Evolutionary conservation across 2,888 invertebrate genomes (phyloP), one percentile per base, ranked within the genome.

Genomic region (Boloria selene): DNA sequence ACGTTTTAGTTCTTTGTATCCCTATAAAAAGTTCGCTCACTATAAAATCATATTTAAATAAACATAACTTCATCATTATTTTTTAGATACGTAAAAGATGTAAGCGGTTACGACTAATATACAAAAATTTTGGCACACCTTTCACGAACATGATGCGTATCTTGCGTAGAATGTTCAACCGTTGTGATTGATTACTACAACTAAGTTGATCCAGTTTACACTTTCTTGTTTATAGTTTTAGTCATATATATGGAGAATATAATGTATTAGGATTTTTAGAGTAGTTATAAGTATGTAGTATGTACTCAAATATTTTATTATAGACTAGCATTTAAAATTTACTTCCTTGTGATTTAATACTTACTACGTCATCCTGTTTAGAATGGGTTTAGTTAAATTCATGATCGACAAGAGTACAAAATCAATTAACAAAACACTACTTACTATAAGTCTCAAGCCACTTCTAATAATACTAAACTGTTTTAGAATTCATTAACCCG

Each of bases 401-500:
- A 38, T 38, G 31, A 10, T 38, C 7, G 31, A 50, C 18, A 18
- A 50, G 49, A 13, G 49, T 55, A 44, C 13, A 17, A 44, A 38
- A 55, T 44, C 18, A 54, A 54, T 54, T 54, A 38, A 54, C 38
- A 13, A 38, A 38, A 17, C 53, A 10, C 31, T 5, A 16, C 10
- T 16, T 5, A 16, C 10, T 38, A 38, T 13, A 16, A 17, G 16
- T 17, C 53, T 38, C 53, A 17, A 54, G 16, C 38, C 38, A 38
- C 38, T 54, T 3, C 52, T 53, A 38, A 4, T 53, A 38, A 31
- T 26, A 54, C 13, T 54, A 38, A 54, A 13, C 53, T 54, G 13
- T 38, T 38, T 38, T 54, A 54, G 53, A 54, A 54, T 54, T 16
- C 38, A 54, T 38, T 54, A 38, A 10, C 13, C 38, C 16, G 31